Conservation (phyloP, 2,888 invertebrate species). For the Allacma fusca region DNA sequence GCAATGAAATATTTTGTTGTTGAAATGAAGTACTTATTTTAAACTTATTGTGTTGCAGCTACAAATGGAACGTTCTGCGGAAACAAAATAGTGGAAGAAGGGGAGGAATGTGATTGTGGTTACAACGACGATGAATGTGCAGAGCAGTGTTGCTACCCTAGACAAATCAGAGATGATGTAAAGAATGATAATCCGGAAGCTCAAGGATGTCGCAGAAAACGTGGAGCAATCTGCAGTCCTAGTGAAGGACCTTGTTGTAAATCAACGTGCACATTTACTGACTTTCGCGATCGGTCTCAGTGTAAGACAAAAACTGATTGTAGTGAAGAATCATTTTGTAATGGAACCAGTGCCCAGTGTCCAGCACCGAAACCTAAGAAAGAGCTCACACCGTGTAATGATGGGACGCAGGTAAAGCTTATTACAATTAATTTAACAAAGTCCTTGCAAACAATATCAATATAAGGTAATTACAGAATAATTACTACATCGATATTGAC, state of each 20-base stretch:
- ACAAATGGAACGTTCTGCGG: slow-evolving; percentile 97
- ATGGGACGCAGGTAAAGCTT: slow-evolving; percentile 75
- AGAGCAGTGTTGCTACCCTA: slow-evolving; percentile 92
- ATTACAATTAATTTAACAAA: too few species aligned
- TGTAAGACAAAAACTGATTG: slow-evolving; percentile 90
- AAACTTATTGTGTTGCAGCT: slow-evolving; percentile 66
- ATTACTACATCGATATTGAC: too few species aligned
- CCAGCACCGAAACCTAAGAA: slow-evolving; percentile 79
- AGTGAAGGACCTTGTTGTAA: slow-evolving; percentile 98
- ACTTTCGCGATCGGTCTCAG: slow-evolving; percentile 70
- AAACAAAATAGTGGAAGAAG: slow-evolving; percentile 97
- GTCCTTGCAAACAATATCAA: too few species aligned
- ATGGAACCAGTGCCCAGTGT: slow-evolving; percentile 85
- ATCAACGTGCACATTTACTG: slow-evolving; percentile 80
- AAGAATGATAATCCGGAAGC: slow-evolving; percentile 75
- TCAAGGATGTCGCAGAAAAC: slow-evolving; percentile 80
- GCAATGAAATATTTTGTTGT: background rate
- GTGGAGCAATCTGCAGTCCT: slow-evolving; percentile 87
- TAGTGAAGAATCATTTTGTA: slow-evolving; percentile 85
- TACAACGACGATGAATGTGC: slow-evolving; percentile 92
- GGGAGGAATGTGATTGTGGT: slow-evolving; percentile 98
- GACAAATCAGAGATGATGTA: slow-evolving; percentile 76
- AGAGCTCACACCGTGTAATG: slow-evolving; percentile 93
- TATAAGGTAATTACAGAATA: too few species aligned
- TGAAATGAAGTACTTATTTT: background rate